phyloP scores from a whole-genome alignment of 2,797 vertebrate species.

The Sebastes matsubarae region DNA sequence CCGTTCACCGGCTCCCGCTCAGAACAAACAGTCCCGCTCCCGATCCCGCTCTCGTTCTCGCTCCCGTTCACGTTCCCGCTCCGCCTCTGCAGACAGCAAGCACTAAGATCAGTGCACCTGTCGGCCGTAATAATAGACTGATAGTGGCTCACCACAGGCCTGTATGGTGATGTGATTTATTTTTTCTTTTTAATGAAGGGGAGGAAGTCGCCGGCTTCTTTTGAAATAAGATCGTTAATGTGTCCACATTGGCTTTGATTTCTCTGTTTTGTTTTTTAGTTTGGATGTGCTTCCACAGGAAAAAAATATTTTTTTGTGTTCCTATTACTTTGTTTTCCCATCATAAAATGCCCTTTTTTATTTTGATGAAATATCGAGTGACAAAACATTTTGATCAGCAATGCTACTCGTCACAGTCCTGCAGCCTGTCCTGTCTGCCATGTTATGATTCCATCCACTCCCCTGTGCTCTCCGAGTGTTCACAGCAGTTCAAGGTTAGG shows the following conservation, averaged over 20 bases:
- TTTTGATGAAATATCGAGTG: slow-evolving; percentile 9
- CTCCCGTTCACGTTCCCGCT: slow-evolving; percentile 79
- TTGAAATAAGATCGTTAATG: slow-evolving; percentile 43
- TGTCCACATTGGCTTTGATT: slow-evolving; percentile 9
- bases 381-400: neutral
- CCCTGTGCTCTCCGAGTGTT: slow-evolving; percentile 19
- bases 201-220: slow-evolving; percentile 22
- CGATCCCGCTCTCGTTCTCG: slow-evolving; percentile 72
- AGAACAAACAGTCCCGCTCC: slow-evolving; percentile 69
- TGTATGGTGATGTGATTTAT: slow-evolving; percentile 1
- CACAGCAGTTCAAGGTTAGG: neutral
- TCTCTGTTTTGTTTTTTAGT: neutral
- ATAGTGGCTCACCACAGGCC: slow-evolving; percentile 34
- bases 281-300: slow-evolving; percentile 22
- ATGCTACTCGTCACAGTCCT: neutral
- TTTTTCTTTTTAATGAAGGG: slow-evolving; percentile 36
- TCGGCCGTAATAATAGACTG: slow-evolving; percentile 28
- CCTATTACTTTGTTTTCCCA: neutral
- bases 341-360: slow-evolving; percentile 1
- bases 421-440: slow-evolving; percentile 14
- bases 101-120: slow-evolving; percentile 45
- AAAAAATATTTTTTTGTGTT: neutral
- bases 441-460: slow-evolving; percentile 42
- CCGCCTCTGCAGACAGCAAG: slow-evolving; percentile 69
- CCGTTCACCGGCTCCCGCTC: slow-evolving; percentile 55